phyloP scores from a whole-genome alignment of 2,888 invertebrate genomes.

The Crepidodera aurea region DNA sequence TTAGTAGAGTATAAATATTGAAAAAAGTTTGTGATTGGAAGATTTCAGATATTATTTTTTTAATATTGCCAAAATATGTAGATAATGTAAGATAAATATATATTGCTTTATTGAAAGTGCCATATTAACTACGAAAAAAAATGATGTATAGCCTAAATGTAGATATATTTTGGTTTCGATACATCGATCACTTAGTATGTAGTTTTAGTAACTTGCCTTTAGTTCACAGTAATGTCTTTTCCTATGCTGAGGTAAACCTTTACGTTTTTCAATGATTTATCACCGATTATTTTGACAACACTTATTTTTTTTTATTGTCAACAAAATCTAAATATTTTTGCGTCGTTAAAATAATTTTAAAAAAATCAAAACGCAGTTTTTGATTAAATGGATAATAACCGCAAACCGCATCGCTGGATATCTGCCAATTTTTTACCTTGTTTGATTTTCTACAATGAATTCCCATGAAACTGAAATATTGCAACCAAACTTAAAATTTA shows the following conservation, averaged over 20 bases:
- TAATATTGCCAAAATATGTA: constrained; percentile 49
- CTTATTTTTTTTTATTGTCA: no score
- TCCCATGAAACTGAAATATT: no score
- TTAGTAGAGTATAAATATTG: constrained; percentile 47
- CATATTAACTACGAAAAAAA: constrained; percentile 50
- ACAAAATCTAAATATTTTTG: no score
- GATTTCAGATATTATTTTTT: constrained; percentile 52
- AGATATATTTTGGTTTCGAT: constrained; percentile 41
- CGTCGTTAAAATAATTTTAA: no score
- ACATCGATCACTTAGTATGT: constrained; percentile 39
- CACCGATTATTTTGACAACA: no score
- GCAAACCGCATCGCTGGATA: not conserved
- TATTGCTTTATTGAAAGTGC: constrained; percentile 54
- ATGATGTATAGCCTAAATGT: constrained; percentile 51
- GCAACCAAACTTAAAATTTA: no score
- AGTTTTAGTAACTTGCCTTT: constrained; percentile 54
- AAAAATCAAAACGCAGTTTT: no score
- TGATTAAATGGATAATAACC: not conserved
- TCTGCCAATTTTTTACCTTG: not conserved
- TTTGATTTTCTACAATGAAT: no score
- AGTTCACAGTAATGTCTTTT: constrained; percentile 44
- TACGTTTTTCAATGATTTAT: no score
- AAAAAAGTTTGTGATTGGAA: constrained; percentile 51
- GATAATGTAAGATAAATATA: constrained; percentile 48
- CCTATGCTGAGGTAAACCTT: not conserved